Base-by-base conservation (phyloP, 2,888 invertebrate species). In the Parnassius smintheus region DNA sequence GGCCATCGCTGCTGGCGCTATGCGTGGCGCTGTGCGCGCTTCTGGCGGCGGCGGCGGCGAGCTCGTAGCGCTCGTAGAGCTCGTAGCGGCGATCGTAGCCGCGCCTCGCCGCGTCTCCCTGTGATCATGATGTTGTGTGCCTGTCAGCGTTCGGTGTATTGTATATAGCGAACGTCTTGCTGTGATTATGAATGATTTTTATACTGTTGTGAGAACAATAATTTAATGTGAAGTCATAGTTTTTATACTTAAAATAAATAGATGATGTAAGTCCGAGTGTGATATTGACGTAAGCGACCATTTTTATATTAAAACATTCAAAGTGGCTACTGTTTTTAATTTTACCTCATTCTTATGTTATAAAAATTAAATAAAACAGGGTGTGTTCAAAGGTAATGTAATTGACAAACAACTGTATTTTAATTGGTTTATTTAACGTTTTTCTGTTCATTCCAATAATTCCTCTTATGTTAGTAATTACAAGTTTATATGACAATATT, bases 371-470 rank as follows among this genome's bases (percentile, higher is more conserved):
- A 18, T 13, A n/a, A n/a, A 48, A 41, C 9, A 35, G 41, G 45
- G 25, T 44, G 18, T 52, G 54, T 53, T 41, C 10, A 59, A 54
- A 56, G 51, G 65, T 58, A 44, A 82, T 87, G 86, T 87, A 86
- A 85, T 76, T 89, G 75, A 86, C 78, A 85, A 77, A 80, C 75
- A 76, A 72, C 83, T 82, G 76, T 86, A 84, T 89, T 91, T 91
- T 91, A 86, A 89, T 91, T 84, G 85, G 91, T 91, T 91, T 91
- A 91, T 91, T 91, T 89, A 91, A 90, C 91, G 88, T 88, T 88
- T 88, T 88, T 88, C 87, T 85, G 58, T 86, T 82, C 87, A 88
- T 85, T 85, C 89, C 91, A 90, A 91, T 91, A 91, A 90, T 90
- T 90, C 88, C 83, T 86, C 91, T 91, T 91, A 90, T 85, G 83